Evolutionary conservation across 2,113 vertebrate species (phyloP), one percentile per base, ranked within the genome.

Genomic region (Notothenia coriiceps): DNA sequence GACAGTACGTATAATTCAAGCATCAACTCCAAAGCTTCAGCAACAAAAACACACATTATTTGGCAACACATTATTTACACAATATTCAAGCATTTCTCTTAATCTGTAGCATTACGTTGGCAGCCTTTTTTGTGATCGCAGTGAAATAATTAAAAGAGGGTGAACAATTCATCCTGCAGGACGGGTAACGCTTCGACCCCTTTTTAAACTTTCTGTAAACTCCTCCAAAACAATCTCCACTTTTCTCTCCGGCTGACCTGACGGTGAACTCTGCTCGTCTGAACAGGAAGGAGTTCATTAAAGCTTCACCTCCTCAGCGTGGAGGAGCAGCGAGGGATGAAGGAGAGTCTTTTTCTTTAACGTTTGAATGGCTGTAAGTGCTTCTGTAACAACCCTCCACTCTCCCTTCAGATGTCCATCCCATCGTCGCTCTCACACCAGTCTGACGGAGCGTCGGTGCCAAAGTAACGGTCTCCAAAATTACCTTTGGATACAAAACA

Each of bases 381-480:
- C 71, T 81, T 74, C 59, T 18, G 18, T 25, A 59, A 62, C 73
- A 20, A 69, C 29, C 50, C 73, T 40, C 5, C 7, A 8, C 18
- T 10, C 18, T 10, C 6, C 25, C 35, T 54, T 96, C 90, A 97
- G 94, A 92, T 94, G 84, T 97, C 96, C 95, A 95, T 93, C 70
- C 91, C 83, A 13, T 96, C 95, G 4, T 97, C 96, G 0, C 92
- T 95, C 46, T 97, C 97, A 10, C 94, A 95, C 87, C 94, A 95
- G 84, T 95, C 94, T 0, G 95, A 94, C 0, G 96, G 95, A 22
- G 95, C 95, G 0, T 98, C 97, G 0, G 97, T 98, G 82, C 97
- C 97, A 0, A 98, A 98, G 93, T 96, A 98, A 57, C 97, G 94
- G 87, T 98, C 97, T 17, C 96, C 97, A 13, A 98, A 98, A 84